These are phyloP conservation scores for Xiphorhynchus elegans DNA, from an alignment of 2,113 vertebrate genomes.

Conservation along the genomic window DNA sequence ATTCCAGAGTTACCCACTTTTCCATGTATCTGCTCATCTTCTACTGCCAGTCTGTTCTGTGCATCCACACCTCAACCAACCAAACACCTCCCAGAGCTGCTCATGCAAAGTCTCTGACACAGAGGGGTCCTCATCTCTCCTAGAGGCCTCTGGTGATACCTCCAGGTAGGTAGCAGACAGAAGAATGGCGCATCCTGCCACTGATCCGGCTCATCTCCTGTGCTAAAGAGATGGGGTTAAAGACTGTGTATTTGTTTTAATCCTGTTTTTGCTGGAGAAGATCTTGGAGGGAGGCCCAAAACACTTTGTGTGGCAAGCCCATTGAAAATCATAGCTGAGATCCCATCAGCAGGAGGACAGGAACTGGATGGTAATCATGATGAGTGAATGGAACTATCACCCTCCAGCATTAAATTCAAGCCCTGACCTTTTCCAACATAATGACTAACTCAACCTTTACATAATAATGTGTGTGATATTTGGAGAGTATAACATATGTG, in stretches of 20 bases:
- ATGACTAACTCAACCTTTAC: conserved; percentile 72
- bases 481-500: conserved; percentile 67
- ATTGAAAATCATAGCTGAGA: not conserved
- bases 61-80: not conserved
- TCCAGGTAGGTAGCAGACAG: not conserved
- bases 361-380: conserved; percentile 22
- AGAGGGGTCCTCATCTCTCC: not conserved
- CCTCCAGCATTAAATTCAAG: conserved; percentile 62
- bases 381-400: conserved; percentile 46
- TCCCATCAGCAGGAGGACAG: not conserved
- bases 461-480: conserved; percentile 72
- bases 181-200: not conserved
- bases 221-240: not conserved
- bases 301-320: not conserved
- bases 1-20: not conserved
- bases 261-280: not conserved
- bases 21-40: not conserved
- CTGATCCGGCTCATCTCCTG: not conserved
- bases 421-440: conserved; percentile 69
- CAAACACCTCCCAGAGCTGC: not conserved
- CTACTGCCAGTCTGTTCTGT: not conserved
- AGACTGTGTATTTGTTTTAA: not conserved
- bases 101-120: not conserved
- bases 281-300: not conserved
- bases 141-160: not conserved